Percentiles rank a stretch among this genome's conserved stretches.
These are phyloP conservation scores for Dreissena rostriformis DNA, from an alignment of 1,140 invertebrate species.

Conservation along the genomic window DNA sequence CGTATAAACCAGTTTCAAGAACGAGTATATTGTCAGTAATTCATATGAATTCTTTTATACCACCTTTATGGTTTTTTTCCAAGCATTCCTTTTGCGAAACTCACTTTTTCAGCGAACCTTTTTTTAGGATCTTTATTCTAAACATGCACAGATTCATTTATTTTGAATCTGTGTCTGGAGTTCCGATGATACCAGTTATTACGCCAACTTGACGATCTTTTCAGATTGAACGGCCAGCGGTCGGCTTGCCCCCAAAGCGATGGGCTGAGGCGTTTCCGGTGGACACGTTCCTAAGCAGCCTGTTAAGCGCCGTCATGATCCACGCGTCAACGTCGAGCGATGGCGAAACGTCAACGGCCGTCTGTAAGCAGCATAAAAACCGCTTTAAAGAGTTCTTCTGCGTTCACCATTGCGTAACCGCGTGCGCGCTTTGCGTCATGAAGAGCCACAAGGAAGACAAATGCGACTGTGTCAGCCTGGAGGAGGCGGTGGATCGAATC, in stretches of 20 bases:
- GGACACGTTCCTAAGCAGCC: constrained; percentile 57
- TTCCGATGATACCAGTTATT: no score
- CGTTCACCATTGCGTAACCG: constrained; percentile 47
- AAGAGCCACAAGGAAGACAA: constrained; percentile 50
- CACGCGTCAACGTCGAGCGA: constrained; percentile 32
- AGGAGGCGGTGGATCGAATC: constrained; percentile 57
- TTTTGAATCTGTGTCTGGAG: no score
- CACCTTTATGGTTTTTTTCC: no score
- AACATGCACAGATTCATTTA: no score
- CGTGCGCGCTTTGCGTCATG: constrained; percentile 61
- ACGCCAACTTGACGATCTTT: neutral
- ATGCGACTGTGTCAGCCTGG: constrained; percentile 61
- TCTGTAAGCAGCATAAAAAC: constrained; percentile 57
- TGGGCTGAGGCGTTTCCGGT: constrained; percentile 58
- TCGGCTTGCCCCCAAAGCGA: constrained; percentile 45
- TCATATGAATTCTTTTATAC: no score
- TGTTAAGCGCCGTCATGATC: constrained; percentile 57
- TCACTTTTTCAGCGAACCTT: no score
- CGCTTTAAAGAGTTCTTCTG: constrained; percentile 62
- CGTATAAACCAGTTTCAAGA: no score
- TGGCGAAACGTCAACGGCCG: neutral
- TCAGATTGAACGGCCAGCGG: constrained; percentile 36
- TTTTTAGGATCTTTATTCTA: no score
- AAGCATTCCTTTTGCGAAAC: no score
- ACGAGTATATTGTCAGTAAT: no score